phyloP scores from a whole-genome alignment of 2,113 vertebrate genomes.

The Polypterus senegalus region DNA sequence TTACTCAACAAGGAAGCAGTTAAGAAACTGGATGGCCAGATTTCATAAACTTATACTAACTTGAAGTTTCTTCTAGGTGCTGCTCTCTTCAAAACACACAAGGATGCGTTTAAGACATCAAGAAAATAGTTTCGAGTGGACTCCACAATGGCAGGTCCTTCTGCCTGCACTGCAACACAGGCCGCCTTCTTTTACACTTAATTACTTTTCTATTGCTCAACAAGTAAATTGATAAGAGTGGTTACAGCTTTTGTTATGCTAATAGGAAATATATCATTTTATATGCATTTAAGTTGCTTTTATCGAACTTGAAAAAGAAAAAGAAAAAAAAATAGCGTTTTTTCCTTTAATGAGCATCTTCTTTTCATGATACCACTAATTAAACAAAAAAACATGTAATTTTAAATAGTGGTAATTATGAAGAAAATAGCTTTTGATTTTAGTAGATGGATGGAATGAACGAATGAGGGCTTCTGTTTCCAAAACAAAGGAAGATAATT shows the following conservation, averaged over 20 bases:
- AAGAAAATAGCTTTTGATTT: neutral
- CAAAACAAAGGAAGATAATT: neutral
- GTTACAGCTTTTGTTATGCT: constrained; percentile 26
- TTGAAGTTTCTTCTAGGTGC: no score
- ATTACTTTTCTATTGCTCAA: constrained; percentile 19
- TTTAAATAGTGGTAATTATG: neutral
- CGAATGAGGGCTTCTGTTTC: neutral
- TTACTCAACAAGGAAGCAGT: no score
- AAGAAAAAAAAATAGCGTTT: neutral
- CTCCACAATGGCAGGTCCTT: no score
- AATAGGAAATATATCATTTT: constrained; percentile 31
- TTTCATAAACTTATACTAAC: no score
- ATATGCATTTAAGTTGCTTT: constrained; percentile 19
- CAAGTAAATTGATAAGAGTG: constrained; percentile 14
- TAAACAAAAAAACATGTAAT: neutral
- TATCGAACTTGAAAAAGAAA: neutral
- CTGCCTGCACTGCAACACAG: neutral
- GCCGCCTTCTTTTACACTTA: constrained; percentile 16
- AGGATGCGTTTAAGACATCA: no score
- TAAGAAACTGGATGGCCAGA: no score
- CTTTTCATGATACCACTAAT: neutral
- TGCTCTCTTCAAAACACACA: no score
- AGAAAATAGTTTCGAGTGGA: no score
- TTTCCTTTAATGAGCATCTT: neutral
- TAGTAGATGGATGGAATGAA: neutral